Percentiles rank a stretch among this genome's conserved stretches.
These are phyloP conservation scores for Semicossyphus pulcher DNA, from an alignment of 2,113 vertebrate species.

Conservation along the genomic window DNA sequence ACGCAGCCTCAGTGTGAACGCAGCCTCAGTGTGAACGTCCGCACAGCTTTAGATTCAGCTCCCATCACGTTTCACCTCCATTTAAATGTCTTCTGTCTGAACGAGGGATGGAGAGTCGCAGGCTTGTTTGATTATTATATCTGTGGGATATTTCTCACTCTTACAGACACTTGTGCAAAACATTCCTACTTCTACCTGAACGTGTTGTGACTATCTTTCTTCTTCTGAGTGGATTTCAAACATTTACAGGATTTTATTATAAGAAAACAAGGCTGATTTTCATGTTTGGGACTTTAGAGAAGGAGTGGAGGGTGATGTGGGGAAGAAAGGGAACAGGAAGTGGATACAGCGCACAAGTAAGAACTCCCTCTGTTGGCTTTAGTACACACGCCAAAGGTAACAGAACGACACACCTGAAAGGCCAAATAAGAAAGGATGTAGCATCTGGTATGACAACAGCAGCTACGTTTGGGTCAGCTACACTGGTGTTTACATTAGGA, in stretches of 20 bases:
- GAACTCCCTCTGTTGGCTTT: no score
- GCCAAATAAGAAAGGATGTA: neutral
- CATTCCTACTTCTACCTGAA: constrained; percentile 36
- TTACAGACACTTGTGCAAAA: constrained; percentile 37
- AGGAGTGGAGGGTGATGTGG: neutral
- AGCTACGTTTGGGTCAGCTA: neutral
- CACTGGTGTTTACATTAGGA: neutral
- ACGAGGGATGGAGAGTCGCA: no score
- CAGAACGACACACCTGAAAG: neutral
- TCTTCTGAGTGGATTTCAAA: neutral
- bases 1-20: constrained; percentile 14
- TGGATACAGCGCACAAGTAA: no score
- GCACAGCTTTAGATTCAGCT: constrained; percentile 2
- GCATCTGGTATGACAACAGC: constrained; percentile 43
- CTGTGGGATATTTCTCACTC: constrained; percentile 12
- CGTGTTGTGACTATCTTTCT: neutral
- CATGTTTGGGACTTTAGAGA: neutral
- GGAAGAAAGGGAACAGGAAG: neutral
- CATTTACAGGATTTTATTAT: neutral
- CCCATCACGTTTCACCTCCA: no score
- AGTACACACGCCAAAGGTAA: neutral
- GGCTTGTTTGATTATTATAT: neutral
- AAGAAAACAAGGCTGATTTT: constrained; percentile 2
- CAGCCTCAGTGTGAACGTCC: constrained; percentile 11
- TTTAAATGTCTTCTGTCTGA: no score